These are phyloP conservation scores for Callyntrura guangdongensis DNA, from an alignment of 2,888 invertebrate species.

Conservation along the genomic window DNA sequence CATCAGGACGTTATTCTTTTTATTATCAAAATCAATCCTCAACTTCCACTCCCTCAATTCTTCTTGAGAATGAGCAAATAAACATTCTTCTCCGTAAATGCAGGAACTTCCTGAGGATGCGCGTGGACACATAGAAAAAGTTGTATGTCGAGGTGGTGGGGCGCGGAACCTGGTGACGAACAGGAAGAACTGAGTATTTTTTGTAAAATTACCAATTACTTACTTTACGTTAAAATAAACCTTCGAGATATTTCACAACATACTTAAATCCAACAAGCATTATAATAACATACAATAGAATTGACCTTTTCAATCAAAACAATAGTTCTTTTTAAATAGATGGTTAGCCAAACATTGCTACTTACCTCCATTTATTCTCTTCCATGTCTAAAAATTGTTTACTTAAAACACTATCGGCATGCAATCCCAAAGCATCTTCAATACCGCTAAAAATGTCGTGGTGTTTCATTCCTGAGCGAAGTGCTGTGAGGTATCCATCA, in stretches of 20 bases:
- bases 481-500: conserved; percentile 78
- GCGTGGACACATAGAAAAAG: conserved; percentile 82
- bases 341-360: no score
- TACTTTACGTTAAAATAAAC: not conserved
- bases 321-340: no score
- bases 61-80: conserved; percentile 90
- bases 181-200: not conserved
- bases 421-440: conserved; percentile 79
- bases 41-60: conserved; percentile 92
- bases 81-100: conserved; percentile 90
- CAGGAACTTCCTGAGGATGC: conserved; percentile 87
- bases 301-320: not conserved
- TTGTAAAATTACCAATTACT: no score
- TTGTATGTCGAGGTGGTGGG: conserved; percentile 81
- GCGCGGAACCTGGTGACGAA: conserved; percentile 78
- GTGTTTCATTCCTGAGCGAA: conserved; percentile 81
- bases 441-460: conserved; percentile 79
- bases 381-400: conserved; percentile 56
- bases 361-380: conserved; percentile 81
- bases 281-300: not conserved
- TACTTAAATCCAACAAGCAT: not conserved
- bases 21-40: conserved; percentile 58
- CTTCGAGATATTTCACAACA: not conserved
- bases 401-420: conserved; percentile 65
- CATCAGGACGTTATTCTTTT: conserved; percentile 20